Evolutionary conservation across 1,140 invertebrate species (phyloP), one percentile per base, ranked within the genome.

Genomic region (Campodea augens): DNA sequence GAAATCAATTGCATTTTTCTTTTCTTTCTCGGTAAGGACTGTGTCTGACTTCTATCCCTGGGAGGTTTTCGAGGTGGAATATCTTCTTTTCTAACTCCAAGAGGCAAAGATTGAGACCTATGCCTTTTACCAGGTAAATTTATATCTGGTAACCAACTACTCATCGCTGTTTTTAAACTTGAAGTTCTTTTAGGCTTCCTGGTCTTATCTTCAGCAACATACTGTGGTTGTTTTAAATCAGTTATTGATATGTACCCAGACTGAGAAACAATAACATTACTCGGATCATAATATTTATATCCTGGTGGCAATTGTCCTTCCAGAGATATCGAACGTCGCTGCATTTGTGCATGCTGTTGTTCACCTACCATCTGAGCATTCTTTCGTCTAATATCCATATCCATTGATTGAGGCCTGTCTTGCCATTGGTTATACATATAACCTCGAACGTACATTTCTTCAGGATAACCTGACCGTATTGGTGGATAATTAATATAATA

Each of bases 241-340:
- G 72, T 65, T 49, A 83, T 82, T 19, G 77, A 80, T 41, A 84
- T 72, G 55, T 83, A 84, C n/a, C 81, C 81, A 4, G 78, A 78
- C 55, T 82, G 77, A 1, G 79, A 80, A n/a, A 83, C 78, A 47
- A 81, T 73, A 3, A 81, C 69, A 43, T 50, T 50, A 46, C 70
- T 72, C 2, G 69, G 52, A 41, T 72, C 67, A 45, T 68, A 72
- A 46, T 62, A 68, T 25, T 43, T 25, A 25, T 25, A 25, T 18
- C 21, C 24, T 19, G 41, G 25, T 0, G 41, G 27, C 5, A 25
- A 29, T 2, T 19, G 21, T 10, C 21, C 3, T 3, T 43, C 7
- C 15, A 12, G 23, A 5, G 40, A 23, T 23, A 2, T 13, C 20
- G 51, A 49, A 44, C 18, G 39, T 47, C 37, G 48, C 49, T 51